phyloP scores from a whole-genome alignment of 2,797 vertebrate species.

The Lycodopsis pacificus region DNA sequence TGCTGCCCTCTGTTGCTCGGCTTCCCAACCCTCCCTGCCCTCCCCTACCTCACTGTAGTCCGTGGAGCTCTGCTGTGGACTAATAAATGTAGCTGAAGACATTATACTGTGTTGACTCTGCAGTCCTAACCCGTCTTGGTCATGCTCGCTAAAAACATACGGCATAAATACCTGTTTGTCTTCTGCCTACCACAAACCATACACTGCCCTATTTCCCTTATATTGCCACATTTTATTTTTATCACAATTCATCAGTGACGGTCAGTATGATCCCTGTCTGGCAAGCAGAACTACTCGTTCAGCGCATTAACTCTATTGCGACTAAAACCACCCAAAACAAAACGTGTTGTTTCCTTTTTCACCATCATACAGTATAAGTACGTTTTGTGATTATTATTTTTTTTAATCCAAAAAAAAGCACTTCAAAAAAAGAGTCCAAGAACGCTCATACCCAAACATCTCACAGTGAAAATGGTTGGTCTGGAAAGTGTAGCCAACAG shows the following conservation, averaged over 20 bases:
- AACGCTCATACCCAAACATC: background rate
- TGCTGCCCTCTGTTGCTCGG: constrained; percentile 63
- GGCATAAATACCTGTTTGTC: background rate
- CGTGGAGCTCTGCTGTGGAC: constrained; percentile 27
- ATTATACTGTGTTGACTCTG: constrained; percentile 32
- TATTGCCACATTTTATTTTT: background rate
- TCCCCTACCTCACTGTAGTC: constrained; percentile 3
- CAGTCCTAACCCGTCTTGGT: background rate
- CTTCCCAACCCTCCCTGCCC: constrained; percentile 17
- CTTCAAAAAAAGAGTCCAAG: no score
- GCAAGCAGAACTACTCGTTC: background rate
- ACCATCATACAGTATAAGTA: no score
- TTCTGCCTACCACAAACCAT: background rate
- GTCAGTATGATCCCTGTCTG: background rate
- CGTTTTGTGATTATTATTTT: background rate
- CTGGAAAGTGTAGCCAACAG: constrained; percentile 9
- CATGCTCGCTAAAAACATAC: background rate
- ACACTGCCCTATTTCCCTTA: background rate
- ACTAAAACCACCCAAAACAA: background rate
- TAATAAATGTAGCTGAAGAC: constrained; percentile 29
- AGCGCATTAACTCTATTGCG: background rate
- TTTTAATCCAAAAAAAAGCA: background rate
- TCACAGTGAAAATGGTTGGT: constrained; percentile 7
- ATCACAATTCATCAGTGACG: background rate
- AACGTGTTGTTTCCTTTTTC: background rate